Percentiles rank a stretch among this genome's conserved stretches.
These are phyloP conservation scores for Corythornis leucogaster DNA, from an alignment of 2,797 vertebrate genomes.

Conservation along the genomic window DNA sequence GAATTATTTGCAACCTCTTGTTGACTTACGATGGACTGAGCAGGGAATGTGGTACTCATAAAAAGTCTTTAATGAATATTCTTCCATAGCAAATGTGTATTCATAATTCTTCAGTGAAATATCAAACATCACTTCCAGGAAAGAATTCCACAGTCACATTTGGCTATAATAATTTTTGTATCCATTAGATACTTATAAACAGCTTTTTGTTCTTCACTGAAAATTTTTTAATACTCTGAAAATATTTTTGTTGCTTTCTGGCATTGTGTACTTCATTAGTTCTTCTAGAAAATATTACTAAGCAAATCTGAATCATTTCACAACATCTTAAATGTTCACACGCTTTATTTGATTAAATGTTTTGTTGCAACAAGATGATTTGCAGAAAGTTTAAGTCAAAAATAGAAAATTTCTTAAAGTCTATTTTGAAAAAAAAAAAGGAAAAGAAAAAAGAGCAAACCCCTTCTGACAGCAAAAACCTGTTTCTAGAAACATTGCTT, in stretches of 20 bases:
- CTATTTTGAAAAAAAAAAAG: background rate
- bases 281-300: background rate
- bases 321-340: background rate
- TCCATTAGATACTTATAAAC: background rate
- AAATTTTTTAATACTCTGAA: background rate
- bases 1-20: background rate
- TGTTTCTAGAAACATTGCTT: background rate
- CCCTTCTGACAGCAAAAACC: background rate
- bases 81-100: background rate
- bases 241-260: background rate
- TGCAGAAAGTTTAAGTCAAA: background rate
- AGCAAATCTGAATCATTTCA: background rate
- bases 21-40: background rate
- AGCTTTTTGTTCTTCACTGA: background rate
- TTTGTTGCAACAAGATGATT: background rate
- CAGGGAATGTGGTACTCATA: background rate
- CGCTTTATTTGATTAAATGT: background rate
- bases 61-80: background rate
- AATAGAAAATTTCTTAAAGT: background rate
- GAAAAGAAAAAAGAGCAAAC: background rate
- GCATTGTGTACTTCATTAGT: background rate
- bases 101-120: background rate
- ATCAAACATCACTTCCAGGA: background rate
- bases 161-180: background rate
- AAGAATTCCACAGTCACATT: background rate